Conservation (phyloP, 2,888 invertebrate species). For the Minunthozetes semirufus region DNA sequence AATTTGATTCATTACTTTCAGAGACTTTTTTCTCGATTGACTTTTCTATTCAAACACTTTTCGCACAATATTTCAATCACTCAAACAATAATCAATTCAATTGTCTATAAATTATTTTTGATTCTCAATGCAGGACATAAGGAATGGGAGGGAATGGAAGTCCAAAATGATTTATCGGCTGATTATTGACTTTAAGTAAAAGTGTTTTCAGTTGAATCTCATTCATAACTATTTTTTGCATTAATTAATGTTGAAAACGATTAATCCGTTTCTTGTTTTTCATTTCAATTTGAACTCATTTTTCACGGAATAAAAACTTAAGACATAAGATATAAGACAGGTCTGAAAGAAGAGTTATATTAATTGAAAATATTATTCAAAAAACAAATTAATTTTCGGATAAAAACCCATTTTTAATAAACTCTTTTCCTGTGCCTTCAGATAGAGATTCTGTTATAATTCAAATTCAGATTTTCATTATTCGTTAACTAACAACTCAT, state of each 20-base stretch:
- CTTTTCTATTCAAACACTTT: not conserved
- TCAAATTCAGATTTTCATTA: not conserved
- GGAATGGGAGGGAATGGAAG: not conserved
- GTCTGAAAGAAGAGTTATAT: no score
- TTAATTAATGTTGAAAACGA: no score
- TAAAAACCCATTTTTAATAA: not conserved
- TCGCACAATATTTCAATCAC: not conserved
- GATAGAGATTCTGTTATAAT: not conserved
- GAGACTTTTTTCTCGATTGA: no score
- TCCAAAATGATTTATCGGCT: slow-evolving; percentile 4
- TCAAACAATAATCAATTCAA: not conserved
- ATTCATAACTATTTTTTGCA: not conserved
- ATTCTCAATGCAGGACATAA: not conserved
- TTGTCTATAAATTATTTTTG: not conserved
- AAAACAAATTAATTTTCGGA: not conserved
- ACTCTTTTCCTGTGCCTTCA: not conserved
- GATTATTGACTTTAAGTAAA: not conserved
- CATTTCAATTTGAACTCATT: no score
- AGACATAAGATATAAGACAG: no score
- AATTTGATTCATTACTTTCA: slow-evolving; percentile 3
- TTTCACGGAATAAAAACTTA: no score
- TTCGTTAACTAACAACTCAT: not conserved
- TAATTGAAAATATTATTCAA: no score
- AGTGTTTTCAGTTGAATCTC: not conserved
- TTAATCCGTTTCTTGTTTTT: no score